These are phyloP conservation scores for Umimayanthus kanabou DNA, from an alignment of 92 coral and sea anemone genomes.

Conservation along the genomic window DNA sequence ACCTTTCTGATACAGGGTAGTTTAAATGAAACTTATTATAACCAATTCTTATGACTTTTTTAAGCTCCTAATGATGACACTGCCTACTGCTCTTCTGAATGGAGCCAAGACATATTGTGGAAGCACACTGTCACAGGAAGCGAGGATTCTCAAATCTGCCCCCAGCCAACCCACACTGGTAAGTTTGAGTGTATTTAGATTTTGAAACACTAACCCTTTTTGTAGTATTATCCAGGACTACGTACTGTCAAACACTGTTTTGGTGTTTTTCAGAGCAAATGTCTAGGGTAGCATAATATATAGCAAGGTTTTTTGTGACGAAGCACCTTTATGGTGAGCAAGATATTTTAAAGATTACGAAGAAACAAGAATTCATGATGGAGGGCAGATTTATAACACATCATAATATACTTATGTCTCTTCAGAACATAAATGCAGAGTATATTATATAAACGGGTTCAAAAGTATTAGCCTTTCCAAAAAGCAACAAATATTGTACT, in stretches of 20 bases:
- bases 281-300: background rate
- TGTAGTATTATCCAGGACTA: background rate
- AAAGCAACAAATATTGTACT: background rate
- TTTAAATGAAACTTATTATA: background rate
- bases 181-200: background rate
- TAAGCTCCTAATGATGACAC: conserved; percentile 59
- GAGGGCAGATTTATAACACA: background rate
- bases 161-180: conserved; percentile 69
- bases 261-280: background rate
- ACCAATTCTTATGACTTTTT: background rate
- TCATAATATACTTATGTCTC: background rate
- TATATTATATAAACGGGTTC: too few species aligned
- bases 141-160: conserved; percentile 66
- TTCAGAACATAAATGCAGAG: background rate
- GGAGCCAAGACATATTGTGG: conserved; percentile 84
- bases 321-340: background rate
- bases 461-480: background rate
- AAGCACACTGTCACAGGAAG: conserved; percentile 77
- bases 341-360: background rate
- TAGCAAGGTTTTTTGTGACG: too few species aligned
- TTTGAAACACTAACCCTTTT: background rate
- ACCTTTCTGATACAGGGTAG: too few species aligned
- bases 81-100: conserved; percentile 77
- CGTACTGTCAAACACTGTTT: background rate
- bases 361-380: background rate